These are phyloP conservation scores for Pristionchus japonicus DNA, from an alignment of 2,888 invertebrate species.

Conservation along the genomic window DNA sequence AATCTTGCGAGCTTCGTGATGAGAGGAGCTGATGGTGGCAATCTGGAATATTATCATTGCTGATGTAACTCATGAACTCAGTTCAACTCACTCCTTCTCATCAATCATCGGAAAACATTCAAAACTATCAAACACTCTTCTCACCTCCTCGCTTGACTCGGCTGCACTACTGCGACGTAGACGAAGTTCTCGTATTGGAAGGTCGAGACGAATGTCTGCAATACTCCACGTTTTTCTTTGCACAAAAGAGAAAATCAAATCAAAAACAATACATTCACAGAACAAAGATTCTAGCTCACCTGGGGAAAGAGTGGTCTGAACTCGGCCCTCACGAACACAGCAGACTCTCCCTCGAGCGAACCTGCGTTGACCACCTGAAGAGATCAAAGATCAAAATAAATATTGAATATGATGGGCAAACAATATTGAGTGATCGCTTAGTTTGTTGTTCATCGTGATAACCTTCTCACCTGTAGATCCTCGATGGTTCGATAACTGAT, in stretches of 20 bases:
- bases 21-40: conserved; percentile 48
- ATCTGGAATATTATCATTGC: conserved; percentile 54
- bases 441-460: not conserved
- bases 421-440: too few relatives aligned
- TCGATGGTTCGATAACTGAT: conserved; percentile 39
- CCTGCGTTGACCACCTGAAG: conserved; percentile 53
- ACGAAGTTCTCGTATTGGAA: conserved; percentile 76
- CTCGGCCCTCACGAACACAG: conserved; percentile 68
- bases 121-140: too few relatives aligned
- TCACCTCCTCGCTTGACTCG: conserved; percentile 31
- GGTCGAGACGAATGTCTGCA: conserved; percentile 74
- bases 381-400: not conserved
- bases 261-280: not conserved
- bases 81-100: not conserved
- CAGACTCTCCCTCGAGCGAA: conserved; percentile 70
- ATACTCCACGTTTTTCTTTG: too few relatives aligned
- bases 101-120: not conserved
- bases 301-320: conserved; percentile 53
- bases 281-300: conserved; percentile 45
- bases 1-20: conserved; percentile 76
- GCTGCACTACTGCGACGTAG: conserved; percentile 77
- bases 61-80: conserved; percentile 20
- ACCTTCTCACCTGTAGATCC: conserved; percentile 28
- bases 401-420: not conserved
- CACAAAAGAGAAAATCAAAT: not conserved